phyloP scores from a whole-genome alignment of 1,140 invertebrate species.

The Papilio helenus region DNA sequence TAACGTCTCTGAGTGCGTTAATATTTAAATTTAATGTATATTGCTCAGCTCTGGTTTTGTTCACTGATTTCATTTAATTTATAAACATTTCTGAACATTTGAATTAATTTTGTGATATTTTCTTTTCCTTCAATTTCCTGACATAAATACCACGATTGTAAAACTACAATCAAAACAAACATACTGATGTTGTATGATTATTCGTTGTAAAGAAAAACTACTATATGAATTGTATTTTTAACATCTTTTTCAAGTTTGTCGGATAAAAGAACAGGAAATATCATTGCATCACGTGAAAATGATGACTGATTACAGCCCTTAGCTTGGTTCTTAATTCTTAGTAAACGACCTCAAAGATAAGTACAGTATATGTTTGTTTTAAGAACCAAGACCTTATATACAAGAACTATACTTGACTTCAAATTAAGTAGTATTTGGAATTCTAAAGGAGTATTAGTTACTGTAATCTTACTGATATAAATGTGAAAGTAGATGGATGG shows the following conservation, averaged over 20 bases:
- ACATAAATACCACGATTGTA: not conserved
- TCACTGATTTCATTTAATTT: not conserved
- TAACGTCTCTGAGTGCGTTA: too few relatives aligned
- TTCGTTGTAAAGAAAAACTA: not conserved
- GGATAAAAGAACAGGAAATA: constrained; percentile 5
- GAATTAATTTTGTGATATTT: too few relatives aligned
- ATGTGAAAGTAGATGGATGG: too few relatives aligned
- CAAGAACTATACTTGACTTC: too few relatives aligned
- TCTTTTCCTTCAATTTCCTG: not conserved
- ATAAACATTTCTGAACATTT: not conserved
- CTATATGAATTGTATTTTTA: not conserved
- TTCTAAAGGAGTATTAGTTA: too few relatives aligned
- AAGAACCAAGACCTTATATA: too few relatives aligned
- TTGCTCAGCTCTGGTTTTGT: too few relatives aligned
- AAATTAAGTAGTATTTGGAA: not conserved
- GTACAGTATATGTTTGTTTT: not conserved
- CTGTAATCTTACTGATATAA: too few relatives aligned
- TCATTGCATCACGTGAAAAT: constrained; percentile 1
- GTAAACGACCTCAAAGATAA: not conserved
- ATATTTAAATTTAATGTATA: too few relatives aligned
- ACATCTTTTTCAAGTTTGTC: not conserved
- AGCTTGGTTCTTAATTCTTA: constrained; percentile 9
- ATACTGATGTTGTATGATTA: not conserved
- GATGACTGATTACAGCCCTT: not conserved
- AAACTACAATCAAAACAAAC: not conserved